Percentiles rank a stretch among this genome's conserved stretches.
Evolutionary conservation across 2,888 invertebrate species (phyloP).

Genomic region (Dasysyrphus tricinctus): DNA sequence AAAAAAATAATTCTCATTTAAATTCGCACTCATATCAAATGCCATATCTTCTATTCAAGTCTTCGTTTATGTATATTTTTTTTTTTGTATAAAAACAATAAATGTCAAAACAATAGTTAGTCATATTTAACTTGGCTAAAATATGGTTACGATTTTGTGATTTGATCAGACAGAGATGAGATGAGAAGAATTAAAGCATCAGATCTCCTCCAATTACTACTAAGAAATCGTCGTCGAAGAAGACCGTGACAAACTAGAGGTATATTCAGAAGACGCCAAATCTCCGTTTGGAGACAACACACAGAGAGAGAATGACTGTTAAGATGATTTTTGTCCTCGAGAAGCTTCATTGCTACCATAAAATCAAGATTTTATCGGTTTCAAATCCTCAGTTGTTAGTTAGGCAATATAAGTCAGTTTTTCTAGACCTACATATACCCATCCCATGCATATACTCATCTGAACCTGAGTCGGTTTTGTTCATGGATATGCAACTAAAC

Average conservation of each 20-base stretch:
- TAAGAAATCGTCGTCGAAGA: slow-evolving; percentile 19
- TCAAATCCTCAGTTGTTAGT: slow-evolving; percentile 24
- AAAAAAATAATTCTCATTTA: slow-evolving; percentile 6
- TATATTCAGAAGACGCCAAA: not conserved
- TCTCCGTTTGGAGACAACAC: slow-evolving; percentile 30
- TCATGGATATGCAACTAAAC: slow-evolving; percentile 25
- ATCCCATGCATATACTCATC: too few relatives aligned
- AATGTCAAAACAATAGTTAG: slow-evolving; percentile 70
- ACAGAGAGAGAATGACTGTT: not conserved
- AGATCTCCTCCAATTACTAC: slow-evolving; percentile 41
- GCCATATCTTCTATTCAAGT: not conserved
- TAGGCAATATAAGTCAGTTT: slow-evolving; percentile 59
- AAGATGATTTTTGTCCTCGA: slow-evolving; percentile 59
- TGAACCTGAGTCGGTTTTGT: slow-evolving; percentile 50
- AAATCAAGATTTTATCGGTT: slow-evolving; percentile 70
- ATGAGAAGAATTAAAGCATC: slow-evolving; percentile 48
- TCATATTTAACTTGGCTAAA: slow-evolving; percentile 71
- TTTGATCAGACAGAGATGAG: slow-evolving; percentile 31
- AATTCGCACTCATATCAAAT: slow-evolving; percentile 21
- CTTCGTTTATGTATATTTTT: not conserved
- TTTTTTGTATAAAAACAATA: slow-evolving; percentile 27
- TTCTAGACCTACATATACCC: slow-evolving; percentile 15
- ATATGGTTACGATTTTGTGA: slow-evolving; percentile 61
- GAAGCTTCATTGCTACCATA: slow-evolving; percentile 66
- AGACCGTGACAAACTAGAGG: slow-evolving; percentile 1